Evolutionary conservation across 2,888 invertebrate genomes (phyloP).

Genomic region (Cantharis flavilabris): DNA sequence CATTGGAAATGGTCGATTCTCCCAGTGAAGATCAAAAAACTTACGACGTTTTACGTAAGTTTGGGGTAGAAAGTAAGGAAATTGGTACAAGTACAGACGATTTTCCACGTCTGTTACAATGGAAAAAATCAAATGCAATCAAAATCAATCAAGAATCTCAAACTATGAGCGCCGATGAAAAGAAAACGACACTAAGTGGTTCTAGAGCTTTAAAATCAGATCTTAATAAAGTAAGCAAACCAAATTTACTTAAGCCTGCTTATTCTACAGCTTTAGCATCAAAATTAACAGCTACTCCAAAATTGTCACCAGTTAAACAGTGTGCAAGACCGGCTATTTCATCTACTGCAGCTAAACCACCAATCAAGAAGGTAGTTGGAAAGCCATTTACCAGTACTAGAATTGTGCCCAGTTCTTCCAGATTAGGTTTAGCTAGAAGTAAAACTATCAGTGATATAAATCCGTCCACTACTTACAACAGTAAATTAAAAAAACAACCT

Average conservation of each 20-base stretch:
- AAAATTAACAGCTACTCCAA: slow-evolving; percentile 50
- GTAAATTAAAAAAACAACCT: neutral
- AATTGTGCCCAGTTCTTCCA: slow-evolving; percentile 20
- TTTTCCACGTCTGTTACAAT: slow-evolving; percentile 45
- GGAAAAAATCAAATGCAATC: slow-evolving; percentile 42
- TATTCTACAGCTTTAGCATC: slow-evolving; percentile 56
- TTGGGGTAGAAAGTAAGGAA: slow-evolving; percentile 52
- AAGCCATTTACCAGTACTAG: slow-evolving; percentile 11
- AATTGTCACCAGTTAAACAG: slow-evolving; percentile 39
- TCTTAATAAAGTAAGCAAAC: slow-evolving; percentile 35
- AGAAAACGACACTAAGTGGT: slow-evolving; percentile 30
- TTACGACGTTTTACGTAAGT: slow-evolving; percentile 51
- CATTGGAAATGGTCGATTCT: slow-evolving; percentile 44
- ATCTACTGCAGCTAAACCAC: slow-evolving; percentile 20
- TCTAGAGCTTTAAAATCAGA: slow-evolving; percentile 41
- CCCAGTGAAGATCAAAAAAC: slow-evolving; percentile 56
- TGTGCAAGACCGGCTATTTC: slow-evolving; percentile 30
- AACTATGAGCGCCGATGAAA: slow-evolving; percentile 48
- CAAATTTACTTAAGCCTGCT: slow-evolving; percentile 45
- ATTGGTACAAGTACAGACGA: slow-evolving; percentile 54
- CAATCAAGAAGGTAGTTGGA: slow-evolving; percentile 21
- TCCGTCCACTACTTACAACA: slow-evolving; percentile 13
- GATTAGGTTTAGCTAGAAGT: slow-evolving; percentile 44
- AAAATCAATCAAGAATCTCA: slow-evolving; percentile 53
- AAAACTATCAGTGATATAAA: slow-evolving; percentile 55